A percentile compares a stretch with the other conserved stretches of the same genome.
phyloP scores from a whole-genome alignment of 2,797 vertebrate species.

The Cephalopachus bancanus region DNA sequence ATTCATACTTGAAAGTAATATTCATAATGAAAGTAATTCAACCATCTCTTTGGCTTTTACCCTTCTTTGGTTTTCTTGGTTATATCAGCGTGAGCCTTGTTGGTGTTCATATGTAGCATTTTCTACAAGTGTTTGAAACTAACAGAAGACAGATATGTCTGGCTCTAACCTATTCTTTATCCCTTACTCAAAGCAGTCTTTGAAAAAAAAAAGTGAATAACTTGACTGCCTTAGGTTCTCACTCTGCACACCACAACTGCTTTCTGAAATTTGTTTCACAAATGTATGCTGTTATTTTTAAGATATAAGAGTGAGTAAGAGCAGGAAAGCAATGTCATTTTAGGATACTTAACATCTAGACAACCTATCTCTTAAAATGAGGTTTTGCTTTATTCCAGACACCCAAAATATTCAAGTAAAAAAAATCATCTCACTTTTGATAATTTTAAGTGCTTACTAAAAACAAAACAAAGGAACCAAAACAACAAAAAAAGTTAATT shows the following conservation, averaged over 20 bases:
- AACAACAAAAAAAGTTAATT: slow-evolving; percentile 52
- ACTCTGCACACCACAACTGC: neutral
- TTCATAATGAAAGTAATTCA: neutral
- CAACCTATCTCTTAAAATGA: neutral
- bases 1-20: neutral
- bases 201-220: neutral
- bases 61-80: neutral
- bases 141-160: neutral
- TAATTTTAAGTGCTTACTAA: slow-evolving; percentile 62
- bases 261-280: neutral
- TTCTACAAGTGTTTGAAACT: neutral
- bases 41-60: neutral
- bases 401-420: neutral
- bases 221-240: neutral
- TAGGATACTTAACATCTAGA: neutral
- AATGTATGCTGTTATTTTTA: neutral
- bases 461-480: slow-evolving; percentile 36
- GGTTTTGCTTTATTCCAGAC: slow-evolving; percentile 59
- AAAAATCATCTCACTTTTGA: slow-evolving; percentile 42
- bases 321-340: neutral
- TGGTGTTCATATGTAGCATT: neutral
- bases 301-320: neutral
- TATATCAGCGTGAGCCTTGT: neutral
- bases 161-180: neutral
- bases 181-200: neutral